Conservation (phyloP, 2,797 vertebrate genomes). For the Acropternis orthonyx region DNA sequence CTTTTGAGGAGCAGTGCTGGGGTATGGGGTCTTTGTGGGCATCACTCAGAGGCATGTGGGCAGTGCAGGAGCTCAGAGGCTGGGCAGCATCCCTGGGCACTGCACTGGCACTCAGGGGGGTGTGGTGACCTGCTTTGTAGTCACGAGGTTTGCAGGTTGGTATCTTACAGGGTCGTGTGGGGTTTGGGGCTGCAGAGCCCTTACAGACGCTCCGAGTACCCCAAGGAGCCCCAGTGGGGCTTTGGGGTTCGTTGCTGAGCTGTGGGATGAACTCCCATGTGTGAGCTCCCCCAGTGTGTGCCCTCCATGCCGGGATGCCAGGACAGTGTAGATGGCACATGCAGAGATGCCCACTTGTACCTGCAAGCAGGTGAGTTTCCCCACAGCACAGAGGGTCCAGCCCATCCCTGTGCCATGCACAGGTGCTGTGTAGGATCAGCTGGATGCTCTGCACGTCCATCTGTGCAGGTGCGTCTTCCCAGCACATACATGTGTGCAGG, state of each 20-base stretch:
- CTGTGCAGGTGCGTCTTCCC: neutral
- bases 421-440: neutral
- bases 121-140: neutral
- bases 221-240: accelerated
- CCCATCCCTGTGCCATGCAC: accelerated
- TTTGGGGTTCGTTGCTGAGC: neutral
- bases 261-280: neutral
- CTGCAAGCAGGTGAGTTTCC: neutral
- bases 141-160: neutral
- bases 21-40: neutral
- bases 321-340: neutral
- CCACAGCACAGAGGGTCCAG: accelerated
- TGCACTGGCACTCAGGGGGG: accelerated
- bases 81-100: accelerated
- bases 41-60: accelerated
- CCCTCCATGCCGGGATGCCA: accelerated
- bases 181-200: neutral
- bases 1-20: accelerated
- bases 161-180: accelerated
- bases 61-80: neutral
- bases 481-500: accelerated
- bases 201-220: accelerated
- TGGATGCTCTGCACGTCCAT: neutral
- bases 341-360: too few species aligned
- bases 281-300: neutral